Evolutionary conservation across 2,797 vertebrate species (phyloP).

Genomic region (Enteromius unitaeniatus): DNA sequence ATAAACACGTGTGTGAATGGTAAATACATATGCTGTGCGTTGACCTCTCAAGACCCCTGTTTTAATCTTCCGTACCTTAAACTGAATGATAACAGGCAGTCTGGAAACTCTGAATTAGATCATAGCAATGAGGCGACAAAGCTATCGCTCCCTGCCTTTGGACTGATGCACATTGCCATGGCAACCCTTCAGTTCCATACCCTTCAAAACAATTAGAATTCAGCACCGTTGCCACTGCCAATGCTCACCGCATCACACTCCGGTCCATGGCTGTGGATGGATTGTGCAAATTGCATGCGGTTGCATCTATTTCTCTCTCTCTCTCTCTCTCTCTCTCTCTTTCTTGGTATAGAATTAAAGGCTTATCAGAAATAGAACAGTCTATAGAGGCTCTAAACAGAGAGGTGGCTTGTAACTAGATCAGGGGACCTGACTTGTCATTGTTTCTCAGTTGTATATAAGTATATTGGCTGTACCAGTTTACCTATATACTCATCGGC

Average conservation of each 20-base stretch:
- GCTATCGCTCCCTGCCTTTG: slow-evolving; percentile 52
- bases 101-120: slow-evolving; percentile 56
- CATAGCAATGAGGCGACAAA: slow-evolving; percentile 55
- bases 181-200: slow-evolving; percentile 76
- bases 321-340: background rate
- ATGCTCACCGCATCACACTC: slow-evolving; percentile 67
- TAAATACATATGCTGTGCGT: background rate
- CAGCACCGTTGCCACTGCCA: slow-evolving; percentile 70
- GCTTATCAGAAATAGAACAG: slow-evolving; percentile 39
- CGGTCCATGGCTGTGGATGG: slow-evolving; percentile 57
- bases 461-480: slow-evolving; percentile 4
- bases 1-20: background rate
- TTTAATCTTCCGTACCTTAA: slow-evolving; percentile 28
- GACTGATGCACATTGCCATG: slow-evolving; percentile 74
- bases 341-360: slow-evolving; percentile 21
- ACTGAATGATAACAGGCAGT: slow-evolving; percentile 33
- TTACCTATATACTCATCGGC: slow-evolving; percentile 40
- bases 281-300: slow-evolving; percentile 37
- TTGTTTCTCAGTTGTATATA: slow-evolving; percentile 29
- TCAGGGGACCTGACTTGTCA: slow-evolving; percentile 22
- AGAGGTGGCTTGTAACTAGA: background rate
- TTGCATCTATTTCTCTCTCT: slow-evolving; percentile 16
- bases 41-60: slow-evolving; percentile 6
- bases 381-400: slow-evolving; percentile 24
- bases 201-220: slow-evolving; percentile 84